These are phyloP conservation scores for Caradrina clavipalpis DNA, from an alignment of 2,888 invertebrate species.

Conservation along the genomic window DNA sequence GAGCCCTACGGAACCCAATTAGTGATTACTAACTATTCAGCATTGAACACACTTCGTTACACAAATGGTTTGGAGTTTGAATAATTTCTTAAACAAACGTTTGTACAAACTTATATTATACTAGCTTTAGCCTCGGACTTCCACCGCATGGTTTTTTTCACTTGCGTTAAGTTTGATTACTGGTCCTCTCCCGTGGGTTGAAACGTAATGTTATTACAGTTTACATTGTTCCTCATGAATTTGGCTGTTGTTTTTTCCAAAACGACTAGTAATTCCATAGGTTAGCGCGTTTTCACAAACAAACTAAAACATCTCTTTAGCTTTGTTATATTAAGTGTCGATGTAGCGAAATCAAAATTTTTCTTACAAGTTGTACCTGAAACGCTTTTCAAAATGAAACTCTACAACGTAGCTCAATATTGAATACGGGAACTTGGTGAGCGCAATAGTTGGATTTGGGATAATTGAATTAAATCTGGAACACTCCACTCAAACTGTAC, in stretches of 20 bases:
- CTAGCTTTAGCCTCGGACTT: too few relatives aligned
- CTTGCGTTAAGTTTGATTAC: too few relatives aligned
- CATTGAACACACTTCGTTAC: slow-evolving; percentile 35
- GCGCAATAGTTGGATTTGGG: slow-evolving; percentile 10
- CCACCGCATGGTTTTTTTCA: too few relatives aligned
- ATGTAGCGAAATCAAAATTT: not conserved
- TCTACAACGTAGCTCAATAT: slow-evolving; percentile 7
- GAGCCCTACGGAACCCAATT: slow-evolving; percentile 44
- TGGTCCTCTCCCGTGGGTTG: too few relatives aligned
- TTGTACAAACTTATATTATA: not conserved
- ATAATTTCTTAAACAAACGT: slow-evolving; percentile 3
- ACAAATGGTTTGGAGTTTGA: slow-evolving; percentile 20
- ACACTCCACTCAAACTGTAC: slow-evolving; percentile 18
- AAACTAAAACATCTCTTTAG: too few relatives aligned
- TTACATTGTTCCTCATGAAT: too few relatives aligned
- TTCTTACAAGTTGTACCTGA: not conserved
- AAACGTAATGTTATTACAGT: too few relatives aligned
- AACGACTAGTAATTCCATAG: too few relatives aligned
- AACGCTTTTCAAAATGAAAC: slow-evolving; percentile 17
- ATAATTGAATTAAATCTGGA: slow-evolving; percentile 44
- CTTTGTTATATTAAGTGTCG: not conserved
- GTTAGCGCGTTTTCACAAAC: too few relatives aligned
- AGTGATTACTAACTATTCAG: slow-evolving; percentile 45
- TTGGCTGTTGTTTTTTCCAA: too few relatives aligned
- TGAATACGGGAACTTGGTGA: slow-evolving; percentile 14